Base-by-base conservation (phyloP, 2,113 vertebrate species). In the Petroica traversi region DNA sequence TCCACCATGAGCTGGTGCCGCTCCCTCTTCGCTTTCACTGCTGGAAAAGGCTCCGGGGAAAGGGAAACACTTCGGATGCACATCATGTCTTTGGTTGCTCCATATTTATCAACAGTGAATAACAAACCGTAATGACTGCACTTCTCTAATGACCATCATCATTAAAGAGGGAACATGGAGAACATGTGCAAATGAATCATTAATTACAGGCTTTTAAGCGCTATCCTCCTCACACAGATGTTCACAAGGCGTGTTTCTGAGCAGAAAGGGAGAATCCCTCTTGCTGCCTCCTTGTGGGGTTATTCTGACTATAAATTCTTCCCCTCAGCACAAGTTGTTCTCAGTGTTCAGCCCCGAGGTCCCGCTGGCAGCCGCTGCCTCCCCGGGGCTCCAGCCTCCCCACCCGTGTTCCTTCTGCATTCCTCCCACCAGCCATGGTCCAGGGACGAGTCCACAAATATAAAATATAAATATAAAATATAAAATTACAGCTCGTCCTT, bases 101-200 rank as follows among this genome's bases (percentile, higher is more conserved):
- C 36, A 4, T 88, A 69, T 94, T 94, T 92, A 76, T 82, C 92
- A 85, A 85, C 85, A 88, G 41, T 22, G 75, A 93, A 62, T 75
- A 93, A 72, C 66, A 73, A 79, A 88, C 82, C 75, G 29, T 76
- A 80, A 88, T 52, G 72, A 83, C 33, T 28, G 74, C 33, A 33
- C 71, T 88, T 72, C 74, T 87, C 75, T 86, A 93, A 93, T 78
- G 85, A 86, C 74, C 72, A 43, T 49, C 81, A 68, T 84, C 71
- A 33, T 57, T 92, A 88, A 36, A 66, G 74, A 83, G 81, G 55
- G 91, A 92, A 80, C 90, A 79, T 54, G 88, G 85, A 73, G 91
- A 92, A 80, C 90, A 79, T 46, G 82, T 92, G 90, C 82, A 92
- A 92, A 82, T 90, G 75, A 92, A 83, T 95, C 92, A 89, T 85